phyloP scores from a whole-genome alignment of 2,113 vertebrate species.

The Eptatretus burgeri region DNA sequence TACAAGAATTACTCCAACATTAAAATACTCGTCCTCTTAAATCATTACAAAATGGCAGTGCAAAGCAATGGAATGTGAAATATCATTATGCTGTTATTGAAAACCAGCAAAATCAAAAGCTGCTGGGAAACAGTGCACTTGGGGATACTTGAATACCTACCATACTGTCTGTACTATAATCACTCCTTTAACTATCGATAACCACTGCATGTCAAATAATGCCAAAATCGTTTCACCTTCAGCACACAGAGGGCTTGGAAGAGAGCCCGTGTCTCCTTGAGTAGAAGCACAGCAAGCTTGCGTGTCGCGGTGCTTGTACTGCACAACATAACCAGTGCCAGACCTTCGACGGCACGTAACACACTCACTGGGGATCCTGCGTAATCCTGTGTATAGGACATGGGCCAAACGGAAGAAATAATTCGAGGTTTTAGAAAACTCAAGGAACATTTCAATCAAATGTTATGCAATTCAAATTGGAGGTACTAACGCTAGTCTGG shows the following conservation, averaged over 20 bases:
- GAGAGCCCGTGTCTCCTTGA: conserved; percentile 63
- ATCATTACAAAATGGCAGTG: no score
- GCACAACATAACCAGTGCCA: conserved; percentile 64
- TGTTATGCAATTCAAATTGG: conserved; percentile 28
- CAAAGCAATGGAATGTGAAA: no score
- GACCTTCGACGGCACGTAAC: conserved; percentile 59
- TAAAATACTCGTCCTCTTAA: no score
- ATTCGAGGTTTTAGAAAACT: background rate
- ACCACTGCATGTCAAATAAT: background rate
- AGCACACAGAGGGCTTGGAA: conserved; percentile 59
- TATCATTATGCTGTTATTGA: no score
- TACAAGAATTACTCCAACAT: no score
- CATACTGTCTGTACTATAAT: background rate
- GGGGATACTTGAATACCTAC: no score
- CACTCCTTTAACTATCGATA: background rate
- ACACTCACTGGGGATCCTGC: conserved; percentile 14
- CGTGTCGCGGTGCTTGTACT: conserved; percentile 74
- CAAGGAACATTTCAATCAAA: background rate
- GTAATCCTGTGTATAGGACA: no score
- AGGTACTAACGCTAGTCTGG: conserved; percentile 25
- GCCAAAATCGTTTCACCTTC: conserved; percentile 26
- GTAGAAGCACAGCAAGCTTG: conserved; percentile 62
- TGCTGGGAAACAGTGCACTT: no score
- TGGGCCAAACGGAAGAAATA: background rate
- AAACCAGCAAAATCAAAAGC: no score